Conservation (phyloP, 2,888 invertebrate species). For the Mimas tiliae region DNA sequence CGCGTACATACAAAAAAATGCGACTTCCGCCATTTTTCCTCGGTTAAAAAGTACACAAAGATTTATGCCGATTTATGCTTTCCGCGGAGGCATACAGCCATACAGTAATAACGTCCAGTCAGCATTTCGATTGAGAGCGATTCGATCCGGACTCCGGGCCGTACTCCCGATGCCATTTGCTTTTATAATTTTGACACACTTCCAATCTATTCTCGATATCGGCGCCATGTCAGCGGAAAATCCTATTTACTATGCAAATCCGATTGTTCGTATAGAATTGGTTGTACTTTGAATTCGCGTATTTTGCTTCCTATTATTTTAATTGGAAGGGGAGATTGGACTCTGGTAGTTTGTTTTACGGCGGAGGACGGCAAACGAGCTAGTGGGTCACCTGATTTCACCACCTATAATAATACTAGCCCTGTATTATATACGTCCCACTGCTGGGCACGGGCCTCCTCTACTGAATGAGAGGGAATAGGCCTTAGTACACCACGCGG, state of each 20-base stretch:
- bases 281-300: background rate
- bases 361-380: too few relatives aligned
- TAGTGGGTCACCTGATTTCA: too few relatives aligned
- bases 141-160: conserved; percentile 9
- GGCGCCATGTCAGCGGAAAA: conserved; percentile 29
- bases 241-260: conserved; percentile 23
- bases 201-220: conserved; percentile 31
- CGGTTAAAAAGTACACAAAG: background rate
- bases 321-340: too few relatives aligned
- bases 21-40: too few relatives aligned
- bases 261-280: conserved; percentile 4
- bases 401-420: too few relatives aligned
- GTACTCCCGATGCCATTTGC: conserved; percentile 31
- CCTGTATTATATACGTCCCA: too few relatives aligned
- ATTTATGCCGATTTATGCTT: background rate
- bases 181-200: conserved; percentile 38
- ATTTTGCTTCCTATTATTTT: background rate
- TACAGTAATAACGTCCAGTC: conserved; percentile 21
- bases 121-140: conserved; percentile 12
- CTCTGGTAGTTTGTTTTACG: too few relatives aligned
- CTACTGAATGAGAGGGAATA: too few relatives aligned
- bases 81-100: background rate
- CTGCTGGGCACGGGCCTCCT: too few relatives aligned
- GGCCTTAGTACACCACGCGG: too few relatives aligned
- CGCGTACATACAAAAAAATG: too few relatives aligned